These are phyloP conservation scores for Pelecanoides urinatrix DNA, from an alignment of 2,113 vertebrate species.

Conservation along the genomic window DNA sequence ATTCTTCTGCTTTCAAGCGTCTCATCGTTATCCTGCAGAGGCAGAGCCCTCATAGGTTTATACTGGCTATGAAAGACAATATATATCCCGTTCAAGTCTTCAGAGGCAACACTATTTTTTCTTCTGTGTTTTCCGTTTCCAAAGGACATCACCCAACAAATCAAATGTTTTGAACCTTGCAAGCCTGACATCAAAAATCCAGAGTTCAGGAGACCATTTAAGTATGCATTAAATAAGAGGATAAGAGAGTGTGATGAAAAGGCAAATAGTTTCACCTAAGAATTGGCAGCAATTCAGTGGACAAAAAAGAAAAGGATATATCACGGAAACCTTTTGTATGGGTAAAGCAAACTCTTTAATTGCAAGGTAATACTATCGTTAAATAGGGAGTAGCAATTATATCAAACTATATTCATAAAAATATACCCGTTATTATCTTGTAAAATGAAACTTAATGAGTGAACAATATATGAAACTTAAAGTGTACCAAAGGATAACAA, in stretches of 20 bases:
- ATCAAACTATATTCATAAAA: not conserved
- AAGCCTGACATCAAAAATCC: not conserved
- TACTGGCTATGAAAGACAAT: not conserved
- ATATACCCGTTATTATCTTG: not conserved
- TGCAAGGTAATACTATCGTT: not conserved
- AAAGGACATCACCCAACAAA: not conserved
- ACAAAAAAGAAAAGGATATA: not conserved
- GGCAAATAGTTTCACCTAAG: not conserved
- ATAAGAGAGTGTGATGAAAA: not conserved
- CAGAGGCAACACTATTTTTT: not conserved
- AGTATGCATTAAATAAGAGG: not conserved
- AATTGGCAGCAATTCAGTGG: not conserved
- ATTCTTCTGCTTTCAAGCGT: not conserved
- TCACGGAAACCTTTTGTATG: not conserved
- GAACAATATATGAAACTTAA: not conserved
- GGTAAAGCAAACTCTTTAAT: conserved; percentile 28
- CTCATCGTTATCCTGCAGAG: not conserved
- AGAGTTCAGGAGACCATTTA: not conserved
- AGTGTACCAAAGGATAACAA: not conserved
- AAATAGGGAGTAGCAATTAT: not conserved
- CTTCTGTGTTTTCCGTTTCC: not conserved
- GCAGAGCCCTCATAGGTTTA: not conserved
- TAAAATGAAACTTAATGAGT: not conserved
- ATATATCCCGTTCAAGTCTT: not conserved
- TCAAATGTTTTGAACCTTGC: not conserved